These are phyloP conservation scores for Taeniopygia guttata DNA, from an alignment of 2,797 vertebrate genomes.

Conservation along the genomic window DNA sequence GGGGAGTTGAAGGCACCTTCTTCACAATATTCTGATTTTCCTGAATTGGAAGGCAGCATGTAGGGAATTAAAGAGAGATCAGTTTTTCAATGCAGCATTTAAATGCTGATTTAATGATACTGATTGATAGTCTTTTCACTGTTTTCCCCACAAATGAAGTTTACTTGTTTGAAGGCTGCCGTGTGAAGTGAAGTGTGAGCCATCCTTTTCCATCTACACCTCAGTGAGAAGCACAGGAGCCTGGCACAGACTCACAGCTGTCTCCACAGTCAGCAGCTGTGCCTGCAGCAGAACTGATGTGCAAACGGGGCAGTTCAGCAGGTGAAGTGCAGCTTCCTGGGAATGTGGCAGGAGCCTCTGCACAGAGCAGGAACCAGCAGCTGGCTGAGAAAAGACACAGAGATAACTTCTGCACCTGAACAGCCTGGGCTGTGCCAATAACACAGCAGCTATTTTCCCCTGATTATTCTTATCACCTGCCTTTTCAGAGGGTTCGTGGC, in stretches of 20 bases:
- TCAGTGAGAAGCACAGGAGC: not conserved
- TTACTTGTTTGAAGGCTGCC: not conserved
- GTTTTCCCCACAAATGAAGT: not conserved
- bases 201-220: not conserved
- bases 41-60: not conserved
- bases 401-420: not conserved
- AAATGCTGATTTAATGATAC: not conserved
- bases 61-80: not conserved
- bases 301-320: not conserved
- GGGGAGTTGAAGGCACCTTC: fast-evolving
- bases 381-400: conserved; percentile 16
- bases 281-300: not conserved
- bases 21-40: not conserved
- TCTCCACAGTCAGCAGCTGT: not conserved
- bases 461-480: not conserved
- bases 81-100: not conserved
- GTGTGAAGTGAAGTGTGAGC: not conserved
- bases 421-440: not conserved
- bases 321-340: not conserved
- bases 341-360: not conserved
- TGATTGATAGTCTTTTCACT: not conserved
- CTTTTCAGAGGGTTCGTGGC: not conserved
- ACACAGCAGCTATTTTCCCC: not conserved
- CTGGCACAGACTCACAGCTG: not conserved
- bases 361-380: not conserved